Percentiles rank a stretch among this genome's conserved stretches.
phyloP scores from a whole-genome alignment of 2,888 invertebrate species.

The Euproctis similis region DNA sequence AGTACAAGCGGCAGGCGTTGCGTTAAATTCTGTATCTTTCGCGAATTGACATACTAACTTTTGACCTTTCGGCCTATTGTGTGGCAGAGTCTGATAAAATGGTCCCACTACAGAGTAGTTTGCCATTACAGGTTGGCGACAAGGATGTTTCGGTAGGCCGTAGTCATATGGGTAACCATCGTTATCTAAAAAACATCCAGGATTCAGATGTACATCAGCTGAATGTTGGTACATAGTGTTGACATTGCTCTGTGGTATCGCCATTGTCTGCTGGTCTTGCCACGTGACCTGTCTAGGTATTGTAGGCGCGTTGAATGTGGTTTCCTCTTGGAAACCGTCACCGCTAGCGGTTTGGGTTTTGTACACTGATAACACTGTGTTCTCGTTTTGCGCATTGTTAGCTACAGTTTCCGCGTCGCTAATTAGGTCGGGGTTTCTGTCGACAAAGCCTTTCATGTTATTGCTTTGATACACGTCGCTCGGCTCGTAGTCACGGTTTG shows the following conservation, averaged over 20 bases:
- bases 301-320: constrained; percentile 54
- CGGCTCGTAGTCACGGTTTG: constrained; percentile 76
- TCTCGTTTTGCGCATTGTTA: constrained; percentile 66
- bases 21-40: constrained; percentile 67
- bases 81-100: constrained; percentile 86
- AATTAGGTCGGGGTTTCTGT: constrained; percentile 87
- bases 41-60: constrained; percentile 68
- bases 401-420: constrained; percentile 82
- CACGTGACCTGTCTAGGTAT: constrained; percentile 73
- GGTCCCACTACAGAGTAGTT: constrained; percentile 63
- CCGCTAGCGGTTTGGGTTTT: constrained; percentile 51
- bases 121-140: constrained; percentile 60
- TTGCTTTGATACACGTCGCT: constrained; percentile 64
- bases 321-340: constrained; percentile 64
- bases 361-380: constrained; percentile 61
- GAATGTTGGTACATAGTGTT: constrained; percentile 78
- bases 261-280: constrained; percentile 70
- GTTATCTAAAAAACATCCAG: constrained; percentile 84
- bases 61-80: constrained; percentile 79
- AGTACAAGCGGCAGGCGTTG: constrained; percentile 48
- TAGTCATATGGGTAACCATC: constrained; percentile 89
- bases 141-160: constrained; percentile 81
- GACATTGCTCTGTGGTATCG: constrained; percentile 68
- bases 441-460: constrained; percentile 72
- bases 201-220: constrained; percentile 84